Base-by-base conservation (phyloP, 1,140 invertebrate species). In the Muscidifurax raptorellus region DNA sequence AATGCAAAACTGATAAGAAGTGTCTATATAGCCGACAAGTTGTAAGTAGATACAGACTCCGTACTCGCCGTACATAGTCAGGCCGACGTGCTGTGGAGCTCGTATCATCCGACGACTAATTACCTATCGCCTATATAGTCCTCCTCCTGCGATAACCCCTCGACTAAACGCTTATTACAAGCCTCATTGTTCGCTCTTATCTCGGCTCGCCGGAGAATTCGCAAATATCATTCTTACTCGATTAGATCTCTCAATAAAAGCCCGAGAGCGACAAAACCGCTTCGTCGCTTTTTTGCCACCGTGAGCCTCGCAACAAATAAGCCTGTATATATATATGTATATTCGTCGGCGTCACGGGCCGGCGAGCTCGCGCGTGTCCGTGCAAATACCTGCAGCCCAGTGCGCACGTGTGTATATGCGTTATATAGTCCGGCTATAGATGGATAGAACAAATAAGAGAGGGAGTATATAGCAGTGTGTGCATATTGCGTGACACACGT, bases 401-500 rank as follows among this genome's bases (percentile, higher is more conserved):
- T 71, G 79, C 28, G 30, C 79, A 27, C 80, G 69, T 66, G 82
- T 47, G 44, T 30, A 4, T 25, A 12, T 25, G n/a, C 47, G 66
- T 36, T 64, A 10, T 59, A 72, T 28, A 80, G n/a, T 15, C 13
- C 13, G 22, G 36, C 15, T 25, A 7, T 47, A 30, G 13, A 47
- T 47, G 22, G 32, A 71, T 80, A 69, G 36, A 80, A 59, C 69
- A 72, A 72, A 81, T 81, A 72, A 2, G 47, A 59, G 44, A 12
- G 18, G 25, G 25, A 47, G n/a, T 64, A 15, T 22, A 59, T 67
- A 28, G 27, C n/a, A 22, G 44, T n/a, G 44, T 4, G 18, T n/a
- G n/a, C 47, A 84, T 83, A 87, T 88, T 87, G 87, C 87, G 86
- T 87, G 86, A 87, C 88, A 88, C 87, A 25, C 89, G 89, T 85